Evolutionary conservation across 2,797 vertebrate genomes (phyloP), one percentile per base, ranked within the genome.

Genomic region (Nothura maculosa): DNA sequence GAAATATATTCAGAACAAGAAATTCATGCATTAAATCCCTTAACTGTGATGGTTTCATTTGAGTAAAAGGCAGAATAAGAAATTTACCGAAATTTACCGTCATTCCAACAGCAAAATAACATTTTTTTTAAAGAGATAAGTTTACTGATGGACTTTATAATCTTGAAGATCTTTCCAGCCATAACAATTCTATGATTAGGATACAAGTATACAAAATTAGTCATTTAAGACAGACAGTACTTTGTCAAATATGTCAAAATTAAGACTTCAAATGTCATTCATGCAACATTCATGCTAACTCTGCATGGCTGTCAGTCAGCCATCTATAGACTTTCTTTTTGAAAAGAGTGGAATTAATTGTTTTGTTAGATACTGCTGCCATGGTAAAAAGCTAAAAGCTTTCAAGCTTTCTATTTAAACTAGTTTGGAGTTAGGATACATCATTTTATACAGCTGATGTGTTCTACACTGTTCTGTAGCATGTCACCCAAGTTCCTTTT

Each of bases 121-220:
- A 8, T 36, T 6, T 25, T 50, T 87, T 75, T 89, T 42, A 6
- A 61, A 85, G 55, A n/a, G 9, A 6, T 40, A 12, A 2, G 47
- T 48, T 48, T 48, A 48, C 22, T 48, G 47, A 12, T 48, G 47
- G 47, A 48, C 22, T 48, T 48, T 10, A 48, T 47, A 11, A 48
- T 48, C 18, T 24, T 48, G 47, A 48, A 48, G 21, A 22, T 24
- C 47, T 21, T 47, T 47, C 20, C 45, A 47, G 18, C 20, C 45
- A 21, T 47, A 47, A n/a, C n/a, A n/a, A 48, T 45, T 45, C 18
- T 45, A 45, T 45, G 7, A 61, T 62, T 73, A 84, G 18, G 10
- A 57, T 36, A 28, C 0, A 0, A 77, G 3, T 16, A 22, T 14
- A 25, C n/a, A n/a, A 48, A 34, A 50, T 21, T 69, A 34, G 21